These are phyloP conservation scores for Caenorhabditis remanei DNA, from an alignment of 1,140 invertebrate species.

Conservation along the genomic window DNA sequence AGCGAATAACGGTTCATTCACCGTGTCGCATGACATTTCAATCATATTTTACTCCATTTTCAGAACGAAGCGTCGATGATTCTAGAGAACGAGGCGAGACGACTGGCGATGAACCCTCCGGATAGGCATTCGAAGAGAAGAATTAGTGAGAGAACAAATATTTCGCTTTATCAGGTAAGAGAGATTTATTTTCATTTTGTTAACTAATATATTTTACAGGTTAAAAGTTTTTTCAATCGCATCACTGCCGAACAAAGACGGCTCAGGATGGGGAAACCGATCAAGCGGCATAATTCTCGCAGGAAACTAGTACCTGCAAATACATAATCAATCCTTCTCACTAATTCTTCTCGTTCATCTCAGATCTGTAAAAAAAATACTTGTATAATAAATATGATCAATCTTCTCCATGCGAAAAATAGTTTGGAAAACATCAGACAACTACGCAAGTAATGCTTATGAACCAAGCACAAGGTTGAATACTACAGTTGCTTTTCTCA, in stretches of 20 bases:
- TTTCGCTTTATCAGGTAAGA: constrained; percentile 33
- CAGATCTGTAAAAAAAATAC: too few species aligned
- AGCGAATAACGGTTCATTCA: constrained; percentile 48
- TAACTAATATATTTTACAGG: not conserved
- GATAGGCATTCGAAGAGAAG: constrained; percentile 20
- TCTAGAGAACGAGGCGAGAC: not conserved
- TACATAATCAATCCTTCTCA: not conserved
- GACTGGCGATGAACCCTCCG: not conserved
- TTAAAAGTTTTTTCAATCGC: constrained; percentile 35
- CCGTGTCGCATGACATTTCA: constrained; percentile 46
- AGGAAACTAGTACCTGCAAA: not conserved
- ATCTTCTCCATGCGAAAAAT: too few species aligned
- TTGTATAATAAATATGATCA: too few species aligned
- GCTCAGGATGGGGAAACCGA: not conserved
- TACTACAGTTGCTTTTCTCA: too few species aligned
- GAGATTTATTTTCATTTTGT: too few species aligned
- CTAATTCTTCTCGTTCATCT: too few species aligned
- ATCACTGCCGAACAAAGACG: constrained; percentile 26
- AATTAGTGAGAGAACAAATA: constrained; percentile 42
- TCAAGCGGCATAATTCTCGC: not conserved
- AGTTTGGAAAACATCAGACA: too few species aligned
- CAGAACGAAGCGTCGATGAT: constrained; percentile 27
- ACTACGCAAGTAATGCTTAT: too few species aligned
- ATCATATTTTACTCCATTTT: constrained; percentile 20
- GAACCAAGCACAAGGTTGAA: too few species aligned